These are phyloP conservation scores for Euproctis similis DNA, from an alignment of 2,888 invertebrate genomes.

Conservation along the genomic window DNA sequence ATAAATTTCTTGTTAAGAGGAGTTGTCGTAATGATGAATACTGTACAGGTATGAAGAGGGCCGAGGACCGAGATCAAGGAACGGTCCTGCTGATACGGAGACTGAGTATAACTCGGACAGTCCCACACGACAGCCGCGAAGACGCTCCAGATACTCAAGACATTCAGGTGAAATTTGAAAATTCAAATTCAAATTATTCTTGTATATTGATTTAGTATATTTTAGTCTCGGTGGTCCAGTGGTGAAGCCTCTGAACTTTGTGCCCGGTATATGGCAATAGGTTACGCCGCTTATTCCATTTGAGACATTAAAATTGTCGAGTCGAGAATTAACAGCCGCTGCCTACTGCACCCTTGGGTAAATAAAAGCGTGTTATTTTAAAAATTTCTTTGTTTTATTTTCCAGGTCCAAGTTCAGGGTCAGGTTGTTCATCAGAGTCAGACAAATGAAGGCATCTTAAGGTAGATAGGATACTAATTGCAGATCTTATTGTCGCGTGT, in stretches of 20 bases:
- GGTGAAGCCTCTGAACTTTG: too few species aligned
- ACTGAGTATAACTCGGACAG: slow-evolving; percentile 81
- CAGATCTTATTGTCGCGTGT: slow-evolving; percentile 27
- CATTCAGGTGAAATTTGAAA: slow-evolving; percentile 42
- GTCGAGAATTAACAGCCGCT: too few species aligned
- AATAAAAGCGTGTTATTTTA: too few species aligned
- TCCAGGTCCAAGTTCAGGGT: slow-evolving; percentile 77
- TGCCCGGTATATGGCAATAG: too few species aligned
- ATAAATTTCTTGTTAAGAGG: too few species aligned
- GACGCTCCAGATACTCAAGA: slow-evolving; percentile 57
- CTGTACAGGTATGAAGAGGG: slow-evolving; percentile 46
- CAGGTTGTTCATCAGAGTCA: slow-evolving; percentile 78
- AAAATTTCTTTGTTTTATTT: slow-evolving; percentile 16
- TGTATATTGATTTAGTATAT: too few species aligned
- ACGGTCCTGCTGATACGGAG: slow-evolving; percentile 71
- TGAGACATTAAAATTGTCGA: neutral
- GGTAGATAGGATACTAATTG: slow-evolving; percentile 27
- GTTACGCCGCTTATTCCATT: neutral
- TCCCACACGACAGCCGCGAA: slow-evolving; percentile 65
- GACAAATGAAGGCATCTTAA: slow-evolving; percentile 49
- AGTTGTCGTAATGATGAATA: too few species aligned
- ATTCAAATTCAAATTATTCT: neutral
- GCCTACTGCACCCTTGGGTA: too few species aligned
- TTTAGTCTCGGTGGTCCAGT: too few species aligned
- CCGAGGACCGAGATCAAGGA: slow-evolving; percentile 39